phyloP scores from a whole-genome alignment of 2,888 invertebrate species.

The Apotomis turbidana region DNA sequence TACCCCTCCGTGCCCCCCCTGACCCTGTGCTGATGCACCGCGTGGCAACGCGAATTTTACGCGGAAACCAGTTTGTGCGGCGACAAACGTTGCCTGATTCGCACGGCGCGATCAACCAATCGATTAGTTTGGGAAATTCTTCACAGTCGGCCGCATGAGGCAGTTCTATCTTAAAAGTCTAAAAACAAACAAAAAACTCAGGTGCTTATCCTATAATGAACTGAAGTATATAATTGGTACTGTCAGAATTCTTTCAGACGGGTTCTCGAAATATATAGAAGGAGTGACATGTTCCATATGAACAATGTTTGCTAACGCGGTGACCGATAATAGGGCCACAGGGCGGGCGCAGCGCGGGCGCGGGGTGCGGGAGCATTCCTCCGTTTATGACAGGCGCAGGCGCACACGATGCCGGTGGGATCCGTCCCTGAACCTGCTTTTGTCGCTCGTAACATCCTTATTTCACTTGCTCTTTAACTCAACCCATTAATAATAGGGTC shows the following conservation, averaged over 20 bases:
- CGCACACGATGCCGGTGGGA: conserved; percentile 51
- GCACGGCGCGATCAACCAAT: conserved; percentile 57
- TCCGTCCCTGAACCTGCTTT: conserved; percentile 52
- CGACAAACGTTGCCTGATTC: conserved; percentile 67
- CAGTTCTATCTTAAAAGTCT: conserved; percentile 1
- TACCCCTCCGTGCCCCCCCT: conserved; percentile 64
- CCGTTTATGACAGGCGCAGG: conserved; percentile 62
- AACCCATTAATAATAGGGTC: conserved; percentile 49
- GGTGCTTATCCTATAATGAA: not conserved
- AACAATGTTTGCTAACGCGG: conserved; percentile 59
- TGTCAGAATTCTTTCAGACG: conserved; percentile 1
- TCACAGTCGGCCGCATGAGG: conserved; percentile 22
- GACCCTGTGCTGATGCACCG: conserved; percentile 78
- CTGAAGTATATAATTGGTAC: not conserved
- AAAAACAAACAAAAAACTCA: not conserved
- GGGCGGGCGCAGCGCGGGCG: conserved; percentile 50
- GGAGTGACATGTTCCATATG: conserved; percentile 39
- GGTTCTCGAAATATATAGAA: conserved; percentile 29
- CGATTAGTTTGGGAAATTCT: conserved; percentile 45
- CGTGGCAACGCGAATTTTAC: conserved; percentile 81
- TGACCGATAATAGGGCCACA: conserved; percentile 61
- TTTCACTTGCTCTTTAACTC: conserved; percentile 52
- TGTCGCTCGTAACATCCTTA: conserved; percentile 49
- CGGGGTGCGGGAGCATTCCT: conserved; percentile 60
- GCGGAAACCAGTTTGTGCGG: conserved; percentile 77